Conservation (phyloP, 2,113 vertebrate genomes). For the Brachionichthys hirsutus region DNA sequence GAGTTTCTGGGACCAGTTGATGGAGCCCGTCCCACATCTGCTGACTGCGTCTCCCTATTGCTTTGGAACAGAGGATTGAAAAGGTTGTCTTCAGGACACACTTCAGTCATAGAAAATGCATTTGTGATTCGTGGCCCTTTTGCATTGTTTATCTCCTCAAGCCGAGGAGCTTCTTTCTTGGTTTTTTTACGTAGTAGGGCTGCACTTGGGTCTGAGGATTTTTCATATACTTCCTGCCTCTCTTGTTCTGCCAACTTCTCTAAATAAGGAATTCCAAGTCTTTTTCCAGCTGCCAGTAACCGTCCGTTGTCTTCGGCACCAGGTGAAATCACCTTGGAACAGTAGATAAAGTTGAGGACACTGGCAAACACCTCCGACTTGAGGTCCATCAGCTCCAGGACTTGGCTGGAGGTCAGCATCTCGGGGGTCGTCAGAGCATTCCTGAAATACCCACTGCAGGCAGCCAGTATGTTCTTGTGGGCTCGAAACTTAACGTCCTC, state of each 20-base stretch:
- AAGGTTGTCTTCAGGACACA: conserved; percentile 81
- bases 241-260: conserved; percentile 82
- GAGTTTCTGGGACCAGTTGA: conserved; percentile 67
- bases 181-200: conserved; percentile 45
- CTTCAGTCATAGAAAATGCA: conserved; percentile 95
- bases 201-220: conserved; percentile 38
- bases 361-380: conserved; percentile 96
- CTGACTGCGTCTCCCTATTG: conserved; percentile 81
- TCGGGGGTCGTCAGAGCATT: conserved; percentile 87
- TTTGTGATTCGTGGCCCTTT: conserved; percentile 96
- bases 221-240: conserved; percentile 50
- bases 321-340: conserved; percentile 86
- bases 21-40: conserved; percentile 72
- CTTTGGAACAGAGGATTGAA: conserved; percentile 88
- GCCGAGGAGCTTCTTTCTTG: conserved; percentile 76
- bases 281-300: conserved; percentile 90
- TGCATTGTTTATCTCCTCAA: conserved; percentile 82
- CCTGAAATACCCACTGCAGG: conserved; percentile 94
- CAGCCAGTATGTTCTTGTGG: conserved; percentile 95
- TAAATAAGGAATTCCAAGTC: conserved; percentile 94
- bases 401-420: conserved; percentile 85
- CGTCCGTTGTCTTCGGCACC: conserved; percentile 82
- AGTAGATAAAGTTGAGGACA: conserved; percentile 97
- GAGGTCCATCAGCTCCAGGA: conserved; percentile 92
- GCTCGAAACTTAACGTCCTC: conserved; percentile 98